Base-by-base conservation (phyloP, 2,888 invertebrate genomes). In the Allolobophora icterica region DNA sequence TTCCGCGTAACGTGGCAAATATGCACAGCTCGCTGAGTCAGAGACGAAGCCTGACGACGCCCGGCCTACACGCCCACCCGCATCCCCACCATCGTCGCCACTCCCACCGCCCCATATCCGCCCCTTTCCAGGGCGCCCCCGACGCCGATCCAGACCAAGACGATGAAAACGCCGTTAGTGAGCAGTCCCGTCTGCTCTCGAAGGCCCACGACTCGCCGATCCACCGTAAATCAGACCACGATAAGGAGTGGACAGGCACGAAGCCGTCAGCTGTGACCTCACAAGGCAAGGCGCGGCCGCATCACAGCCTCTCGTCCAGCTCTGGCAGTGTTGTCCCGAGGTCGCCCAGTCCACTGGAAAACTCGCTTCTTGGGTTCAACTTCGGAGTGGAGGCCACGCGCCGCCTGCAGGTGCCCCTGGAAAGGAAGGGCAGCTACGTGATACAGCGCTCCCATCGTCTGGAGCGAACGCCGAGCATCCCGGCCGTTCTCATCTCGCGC, bases 401-500 rank as follows among this genome's bases (percentile, higher is more conserved):
- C 21, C 34, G 87, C 0, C 87, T 87, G 5, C 87, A 87, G 87
- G 87, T 87, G 6, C 87, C 87, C 0, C 24, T 87, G 35, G 87
- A 87, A 33, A 87, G 87, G 87, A 87, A 87, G 35, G 87, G 87
- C 87, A 87, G 87, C 87, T 35, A 87, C 87, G 87, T 87, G 35
- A 17, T 40, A 0, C 91, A 91, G 52, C 89, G 87, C 4, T n/a
- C 35, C 33, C 24, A 52, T 24, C 84, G 89, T 33, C 89, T 89
- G 38, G 89, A 89, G 42, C 42, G 89, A 34, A 91, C 91, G 24
- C 91, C 91, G n/a, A 91, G 91, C 52, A 91, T 91, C 52, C 89
- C 91, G 0, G 87, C 91, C n/a, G 91, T 91, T 42, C 91, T 91
- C 35, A 91, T 91, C 34, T 91, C 91, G n/a, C 42, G 89, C 34